Base-by-base conservation (phyloP, 2,113 vertebrate genomes). In the Anas platyrhynchos region DNA sequence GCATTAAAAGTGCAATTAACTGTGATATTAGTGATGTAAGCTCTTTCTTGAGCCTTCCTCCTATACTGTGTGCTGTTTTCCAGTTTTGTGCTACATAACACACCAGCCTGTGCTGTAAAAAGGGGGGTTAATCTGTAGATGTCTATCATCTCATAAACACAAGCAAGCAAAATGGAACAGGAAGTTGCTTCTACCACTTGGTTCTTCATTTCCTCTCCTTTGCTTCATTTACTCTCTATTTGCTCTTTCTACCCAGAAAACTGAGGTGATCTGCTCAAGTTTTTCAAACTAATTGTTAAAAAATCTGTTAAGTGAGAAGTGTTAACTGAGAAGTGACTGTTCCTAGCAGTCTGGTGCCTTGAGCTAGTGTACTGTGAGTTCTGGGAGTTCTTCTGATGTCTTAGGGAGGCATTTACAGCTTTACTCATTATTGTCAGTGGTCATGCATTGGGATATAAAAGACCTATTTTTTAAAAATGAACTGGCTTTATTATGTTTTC, bases 381-480 rank as follows among this genome's bases (percentile, higher is more conserved):
- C 20, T 22, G 20, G 21, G 46, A 48, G 61, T 73, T 43, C 21
- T 93, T 93, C n/a, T 88, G 9, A 20, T 92, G n/a, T 77, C 27
- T 92, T 71, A 44, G 16, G 0, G 5, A 89, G 59, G 31, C 36
- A 36, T 58, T 81, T 67, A 38, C n/a, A 86, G 38, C 52, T 92
- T 84, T 75, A 91, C 34, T 63, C 56, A 65, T 88, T 93, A n/a
- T 74, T 63, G 43, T 72, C 77, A 78, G 26, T 26, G 41, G 52
- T 59, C 41, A 22, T 92, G 23, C 65, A 25, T 20, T 90, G 67
- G 69, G 59, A 74, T 88, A 36, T 6, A 86, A 46, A 77, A 90
- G 73, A 71, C 27, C 52, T 74, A 55, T 65, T 89, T 93, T 96
- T 75, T 78, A 61, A 78, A 82, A 86, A 7, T 34, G 38, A 59